A percentile compares a stretch with the other conserved stretches of the same genome.
phyloP scores from a whole-genome alignment of 2,888 invertebrate species.

The Dione vanillae region DNA sequence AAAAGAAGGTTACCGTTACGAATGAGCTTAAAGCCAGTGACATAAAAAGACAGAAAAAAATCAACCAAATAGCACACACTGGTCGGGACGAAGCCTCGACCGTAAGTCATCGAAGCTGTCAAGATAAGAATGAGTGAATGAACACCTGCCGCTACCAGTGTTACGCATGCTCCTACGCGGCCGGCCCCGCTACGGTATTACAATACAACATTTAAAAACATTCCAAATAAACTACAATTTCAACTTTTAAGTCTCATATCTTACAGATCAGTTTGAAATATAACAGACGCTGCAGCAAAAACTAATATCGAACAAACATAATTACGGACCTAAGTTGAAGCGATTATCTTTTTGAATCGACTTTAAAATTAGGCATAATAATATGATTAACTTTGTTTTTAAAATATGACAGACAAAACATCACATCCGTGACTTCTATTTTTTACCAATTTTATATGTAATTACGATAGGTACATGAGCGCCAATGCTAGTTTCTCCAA shows the following conservation, averaged over 20 bases:
- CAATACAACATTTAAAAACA: conserved; percentile 37
- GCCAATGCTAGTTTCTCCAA: conserved; percentile 44
- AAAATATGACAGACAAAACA: conserved; percentile 69
- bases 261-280: conserved; percentile 60
- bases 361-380: conserved; percentile 78
- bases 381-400: conserved; percentile 77
- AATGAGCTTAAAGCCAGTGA: conserved; percentile 77
- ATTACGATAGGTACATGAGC: conserved; percentile 50
- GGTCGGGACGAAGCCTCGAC: conserved; percentile 62
- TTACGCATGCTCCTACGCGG: conserved; percentile 80
- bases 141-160: conserved; percentile 82
- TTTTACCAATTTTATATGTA: conserved; percentile 50
- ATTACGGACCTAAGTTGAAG: conserved; percentile 65
- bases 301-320: conserved; percentile 61
- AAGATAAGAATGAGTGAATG: conserved; percentile 83
- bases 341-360: conserved; percentile 75
- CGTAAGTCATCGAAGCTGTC: conserved; percentile 83
- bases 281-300: conserved; percentile 49
- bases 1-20: conserved; percentile 80
- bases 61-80: conserved; percentile 77
- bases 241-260: conserved; percentile 53
- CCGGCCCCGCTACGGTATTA: conserved; percentile 55
- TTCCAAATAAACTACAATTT: conserved; percentile 44
- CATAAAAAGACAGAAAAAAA: conserved; percentile 63
- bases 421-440: conserved; percentile 70